These are phyloP conservation scores for Watsonalla cultraria DNA, from an alignment of 2,888 invertebrate genomes.

Conservation along the genomic window DNA sequence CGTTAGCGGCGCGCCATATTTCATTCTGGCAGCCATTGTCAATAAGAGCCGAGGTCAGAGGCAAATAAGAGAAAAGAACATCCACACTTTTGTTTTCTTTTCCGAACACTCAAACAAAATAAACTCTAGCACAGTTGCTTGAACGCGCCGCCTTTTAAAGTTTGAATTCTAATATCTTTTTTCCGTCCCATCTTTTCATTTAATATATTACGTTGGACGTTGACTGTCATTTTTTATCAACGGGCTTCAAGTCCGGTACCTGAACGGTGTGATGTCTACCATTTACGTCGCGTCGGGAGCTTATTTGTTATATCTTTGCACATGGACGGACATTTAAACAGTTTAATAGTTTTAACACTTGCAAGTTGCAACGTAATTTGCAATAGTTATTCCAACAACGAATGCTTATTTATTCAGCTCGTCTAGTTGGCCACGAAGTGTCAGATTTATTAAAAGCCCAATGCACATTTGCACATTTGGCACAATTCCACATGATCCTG, in stretches of 20 bases:
- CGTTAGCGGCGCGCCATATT: constrained; percentile 73
- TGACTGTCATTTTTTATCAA: constrained; percentile 61
- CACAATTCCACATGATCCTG: not conserved
- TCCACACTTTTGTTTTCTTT: constrained; percentile 69
- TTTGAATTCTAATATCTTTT: constrained; percentile 63
- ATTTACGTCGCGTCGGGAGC: constrained; percentile 43
- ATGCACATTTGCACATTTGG: not conserved
- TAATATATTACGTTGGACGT: constrained; percentile 70
- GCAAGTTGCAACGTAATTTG: too few species aligned
- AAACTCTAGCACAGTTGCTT: constrained; percentile 64
- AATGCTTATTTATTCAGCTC: not conserved
- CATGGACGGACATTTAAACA: not conserved
- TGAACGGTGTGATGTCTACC: constrained; percentile 46
- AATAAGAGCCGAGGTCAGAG: constrained; percentile 74
- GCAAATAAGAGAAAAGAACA: constrained; percentile 73
- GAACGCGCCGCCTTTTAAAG: constrained; percentile 71
- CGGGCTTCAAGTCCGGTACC: constrained; percentile 42
- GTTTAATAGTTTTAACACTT: not conserved
- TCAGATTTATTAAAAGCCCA: not conserved
- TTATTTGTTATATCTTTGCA: constrained; percentile 17
- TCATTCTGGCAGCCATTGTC: constrained; percentile 78
- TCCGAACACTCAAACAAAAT: constrained; percentile 70
- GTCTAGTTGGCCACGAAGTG: not conserved
- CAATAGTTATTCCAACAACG: not conserved
- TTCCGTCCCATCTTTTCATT: constrained; percentile 69